phyloP scores from a whole-genome alignment of 2,113 vertebrate species.

The Leptobrachium leishanense region DNA sequence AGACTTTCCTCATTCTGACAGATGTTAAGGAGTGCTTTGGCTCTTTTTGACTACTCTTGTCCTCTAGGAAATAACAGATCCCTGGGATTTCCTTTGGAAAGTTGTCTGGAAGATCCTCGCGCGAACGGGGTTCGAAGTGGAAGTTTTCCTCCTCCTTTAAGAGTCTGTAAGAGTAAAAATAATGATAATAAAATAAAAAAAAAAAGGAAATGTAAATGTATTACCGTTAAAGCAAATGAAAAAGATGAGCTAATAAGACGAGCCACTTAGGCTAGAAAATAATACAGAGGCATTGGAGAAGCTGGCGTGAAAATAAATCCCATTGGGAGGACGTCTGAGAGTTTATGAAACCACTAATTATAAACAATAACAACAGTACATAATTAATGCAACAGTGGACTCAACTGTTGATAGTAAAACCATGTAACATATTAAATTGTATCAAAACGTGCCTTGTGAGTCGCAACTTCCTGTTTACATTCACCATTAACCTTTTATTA shows the following conservation, averaged over 20 bases:
- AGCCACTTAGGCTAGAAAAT: no score
- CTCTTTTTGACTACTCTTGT: conserved; percentile 82
- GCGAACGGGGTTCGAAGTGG: conserved; percentile 89
- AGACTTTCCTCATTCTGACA: conserved; percentile 89
- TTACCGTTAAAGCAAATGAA: not conserved
- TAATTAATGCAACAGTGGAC: not conserved
- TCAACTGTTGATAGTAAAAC: no score
- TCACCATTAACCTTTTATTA: no score
- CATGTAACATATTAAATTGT: no score
- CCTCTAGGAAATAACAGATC: conserved; percentile 96
- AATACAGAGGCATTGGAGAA: no score
- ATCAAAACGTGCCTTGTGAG: no score
- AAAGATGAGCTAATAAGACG: not conserved
- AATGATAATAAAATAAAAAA: not conserved
- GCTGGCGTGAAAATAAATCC: no score
- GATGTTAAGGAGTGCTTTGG: conserved; percentile 80
- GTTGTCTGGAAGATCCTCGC: conserved; percentile 95
- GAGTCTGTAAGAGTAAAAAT: conserved; percentile 68
- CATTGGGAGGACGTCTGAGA: no score
- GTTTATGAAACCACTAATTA: not conserved
- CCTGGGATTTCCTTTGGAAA: conserved; percentile 97
- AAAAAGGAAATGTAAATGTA: no score
- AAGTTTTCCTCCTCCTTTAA: conserved; percentile 92
- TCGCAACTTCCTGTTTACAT: no score
- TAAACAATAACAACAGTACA: not conserved